Base-by-base conservation (phyloP, 2,888 invertebrate species). In the Biston betularia region DNA sequence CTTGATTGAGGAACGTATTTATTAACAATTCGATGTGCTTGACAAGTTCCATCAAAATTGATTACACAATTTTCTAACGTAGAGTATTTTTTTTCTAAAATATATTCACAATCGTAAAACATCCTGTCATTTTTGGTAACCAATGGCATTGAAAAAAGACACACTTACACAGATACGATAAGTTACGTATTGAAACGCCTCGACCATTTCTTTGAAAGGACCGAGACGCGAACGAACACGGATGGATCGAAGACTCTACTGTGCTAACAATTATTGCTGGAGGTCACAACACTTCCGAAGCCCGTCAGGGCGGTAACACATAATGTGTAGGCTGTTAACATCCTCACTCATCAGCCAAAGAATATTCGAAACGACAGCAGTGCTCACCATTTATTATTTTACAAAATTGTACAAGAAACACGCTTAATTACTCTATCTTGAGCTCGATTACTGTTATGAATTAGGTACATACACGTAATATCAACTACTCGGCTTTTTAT, bases 121-220 rank as follows among this genome's bases (percentile, higher is more conserved):
- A 91, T 93, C 93, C 93, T 93, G 93, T 93, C 92, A 92, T 92
- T 92, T 92, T 92, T 93, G 93, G 93, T 93, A 93, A 93, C 93
- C 92, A 91, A 93, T 93, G 92, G 92, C 92, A 90, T 90, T 89
- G 89, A 88, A 88, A 89, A 88, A 14, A 84, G 82, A 86, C 86
- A 90, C 88, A 89, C 87, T 87, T 86, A 90, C 76, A 84, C 76
- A 76, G 79, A 83, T 84, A 84, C 83, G 81, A 83, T 85, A 85
- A 89, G 84, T 92, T 93, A 92, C 92, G 92, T 92, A 92, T 92
- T 89, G 82, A 81, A 81, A 72, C 71, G 85, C 77, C 76, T 83
- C 78, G 77, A 73, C 69, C 75, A 72, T 81, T 87, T 91, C 91
- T 92, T 90, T 83, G 91, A 92, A 88, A 84, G 77, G 73, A 66